Conservation (phyloP, 2,113 vertebrate species). For the Octodon degus region DNA sequence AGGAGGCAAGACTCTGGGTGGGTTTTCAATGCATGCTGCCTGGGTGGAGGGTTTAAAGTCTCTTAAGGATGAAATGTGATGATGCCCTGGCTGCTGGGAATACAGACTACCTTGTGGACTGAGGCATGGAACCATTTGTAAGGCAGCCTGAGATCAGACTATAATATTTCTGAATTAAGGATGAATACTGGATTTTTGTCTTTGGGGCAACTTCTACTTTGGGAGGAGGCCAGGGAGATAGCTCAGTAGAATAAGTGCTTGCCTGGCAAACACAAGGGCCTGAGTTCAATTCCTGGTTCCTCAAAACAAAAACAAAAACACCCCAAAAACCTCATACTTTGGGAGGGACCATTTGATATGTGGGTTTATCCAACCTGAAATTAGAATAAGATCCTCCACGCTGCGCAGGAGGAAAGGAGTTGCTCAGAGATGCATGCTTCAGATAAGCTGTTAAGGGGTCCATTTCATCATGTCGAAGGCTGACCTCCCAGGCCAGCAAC, state of each 20-base stretch:
- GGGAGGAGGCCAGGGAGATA: not conserved
- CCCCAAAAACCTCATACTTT: not conserved
- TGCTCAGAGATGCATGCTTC: not conserved
- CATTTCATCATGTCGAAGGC: not conserved
- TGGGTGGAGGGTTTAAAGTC: not conserved
- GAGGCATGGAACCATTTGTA: not conserved
- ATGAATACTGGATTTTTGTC: not conserved
- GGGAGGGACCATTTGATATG: not conserved
- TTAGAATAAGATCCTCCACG: not conserved
- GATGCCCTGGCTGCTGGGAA: not conserved
- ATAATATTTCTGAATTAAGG: not conserved
- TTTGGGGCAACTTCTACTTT: not conserved
- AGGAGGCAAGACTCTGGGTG: not conserved
- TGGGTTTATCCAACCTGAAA: not conserved
- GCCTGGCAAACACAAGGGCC: no score
- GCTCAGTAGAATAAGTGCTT: no score
- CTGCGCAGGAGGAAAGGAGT: not conserved
- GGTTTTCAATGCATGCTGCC: not conserved
- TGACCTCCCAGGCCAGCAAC: not conserved
- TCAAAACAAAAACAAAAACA: no score
- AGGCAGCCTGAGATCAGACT: not conserved
- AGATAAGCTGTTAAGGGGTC: not conserved
- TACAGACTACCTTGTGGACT: not conserved
- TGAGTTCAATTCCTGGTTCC: no score
- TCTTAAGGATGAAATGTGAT: not conserved